Evolutionary conservation across 2,888 invertebrate genomes (phyloP).

Genomic region (Lamproptera curius): DNA sequence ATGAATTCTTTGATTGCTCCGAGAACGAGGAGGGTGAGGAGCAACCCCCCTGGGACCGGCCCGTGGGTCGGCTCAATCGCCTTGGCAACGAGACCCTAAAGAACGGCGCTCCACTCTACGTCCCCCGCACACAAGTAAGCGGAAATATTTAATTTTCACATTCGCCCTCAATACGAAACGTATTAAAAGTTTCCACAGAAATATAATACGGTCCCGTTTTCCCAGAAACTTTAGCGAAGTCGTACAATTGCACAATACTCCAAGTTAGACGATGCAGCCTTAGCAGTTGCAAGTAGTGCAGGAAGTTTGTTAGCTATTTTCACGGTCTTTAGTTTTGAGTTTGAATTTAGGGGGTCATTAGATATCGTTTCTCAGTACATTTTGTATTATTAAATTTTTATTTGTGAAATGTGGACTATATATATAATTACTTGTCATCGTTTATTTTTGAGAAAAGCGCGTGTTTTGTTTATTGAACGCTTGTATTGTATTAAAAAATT

Average conservation of each 20-base stretch:
- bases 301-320: neutral
- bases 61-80: constrained; percentile 54
- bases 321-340: neutral
- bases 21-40: constrained; percentile 77
- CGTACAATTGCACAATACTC: neutral
- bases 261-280: neutral
- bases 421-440: too few relatives aligned
- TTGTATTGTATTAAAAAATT: too few relatives aligned
- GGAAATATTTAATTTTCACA: neutral
- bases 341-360: too few relatives aligned
- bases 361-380: too few relatives aligned
- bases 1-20: constrained; percentile 90
- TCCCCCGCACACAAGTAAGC: constrained; percentile 61
- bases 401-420: too few relatives aligned
- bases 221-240: neutral
- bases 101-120: constrained; percentile 61
- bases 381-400: too few relatives aligned
- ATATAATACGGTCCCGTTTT: neutral
- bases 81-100: constrained; percentile 59
- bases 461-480: too few relatives aligned
- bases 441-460: too few relatives aligned
- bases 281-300: neutral
- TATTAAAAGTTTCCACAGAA: neutral
- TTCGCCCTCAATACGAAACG: neutral
- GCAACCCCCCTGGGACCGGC: constrained; percentile 59